Conservation (phyloP, 2,797 vertebrate species). For the Gephyroberyx darwinii region DNA sequence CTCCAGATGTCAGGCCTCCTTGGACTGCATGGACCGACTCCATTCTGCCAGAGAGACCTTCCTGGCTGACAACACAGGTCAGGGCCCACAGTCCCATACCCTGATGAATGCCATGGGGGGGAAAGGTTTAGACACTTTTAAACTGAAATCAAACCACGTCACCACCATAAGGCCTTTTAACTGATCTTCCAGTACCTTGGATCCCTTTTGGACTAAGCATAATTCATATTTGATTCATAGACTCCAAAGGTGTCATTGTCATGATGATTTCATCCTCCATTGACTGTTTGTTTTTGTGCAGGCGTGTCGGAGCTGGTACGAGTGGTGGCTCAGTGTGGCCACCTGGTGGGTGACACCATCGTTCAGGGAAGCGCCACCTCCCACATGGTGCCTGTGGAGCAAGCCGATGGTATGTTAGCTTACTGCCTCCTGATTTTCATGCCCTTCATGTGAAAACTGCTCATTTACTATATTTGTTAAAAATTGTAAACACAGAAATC, state of each 20-base stretch:
- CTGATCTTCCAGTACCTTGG: too few relatives aligned
- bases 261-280: too few relatives aligned
- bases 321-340: slow-evolving; percentile 87
- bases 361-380: slow-evolving; percentile 90
- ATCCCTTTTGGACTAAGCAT: background rate
- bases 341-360: slow-evolving; percentile 91
- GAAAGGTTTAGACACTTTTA: too few relatives aligned
- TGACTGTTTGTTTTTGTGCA: slow-evolving; percentile 50
- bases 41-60: slow-evolving; percentile 79
- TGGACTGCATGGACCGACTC: slow-evolving; percentile 83
- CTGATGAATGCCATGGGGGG: too few relatives aligned
- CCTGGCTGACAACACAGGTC: slow-evolving; percentile 82
- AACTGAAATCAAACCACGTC: too few relatives aligned
- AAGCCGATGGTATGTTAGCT: slow-evolving; percentile 80
- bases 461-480: too few relatives aligned
- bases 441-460: too few relatives aligned
- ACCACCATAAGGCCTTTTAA: too few relatives aligned
- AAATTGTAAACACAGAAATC: too few relatives aligned
- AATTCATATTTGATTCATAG: background rate
- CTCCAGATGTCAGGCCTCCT: slow-evolving; percentile 84
- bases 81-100: slow-evolving; percentile 38
- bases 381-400: slow-evolving; percentile 89
- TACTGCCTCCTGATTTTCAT: too few relatives aligned
- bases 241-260: too few relatives aligned
- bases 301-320: slow-evolving; percentile 85